phyloP scores from a whole-genome alignment of 2,888 invertebrate genomes.

The Tribolium freemani region DNA sequence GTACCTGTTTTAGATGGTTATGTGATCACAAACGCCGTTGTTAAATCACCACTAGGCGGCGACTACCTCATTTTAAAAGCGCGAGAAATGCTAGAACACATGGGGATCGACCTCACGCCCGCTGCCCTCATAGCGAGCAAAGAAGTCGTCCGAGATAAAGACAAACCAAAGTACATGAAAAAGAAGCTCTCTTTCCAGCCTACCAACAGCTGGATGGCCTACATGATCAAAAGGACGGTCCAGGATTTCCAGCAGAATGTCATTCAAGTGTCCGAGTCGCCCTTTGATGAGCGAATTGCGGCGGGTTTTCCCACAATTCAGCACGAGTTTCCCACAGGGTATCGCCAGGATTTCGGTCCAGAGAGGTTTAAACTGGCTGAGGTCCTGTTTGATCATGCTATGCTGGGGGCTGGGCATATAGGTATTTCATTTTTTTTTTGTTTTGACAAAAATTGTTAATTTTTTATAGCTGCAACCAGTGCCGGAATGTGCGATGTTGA shows the following conservation, averaged over 20 bases:
- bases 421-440: slow-evolving; percentile 66
- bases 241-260: slow-evolving; percentile 81
- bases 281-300: slow-evolving; percentile 90
- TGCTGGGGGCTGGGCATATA: slow-evolving; percentile 91
- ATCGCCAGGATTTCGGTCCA: slow-evolving; percentile 95
- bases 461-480: slow-evolving; percentile 76
- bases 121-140: slow-evolving; percentile 79
- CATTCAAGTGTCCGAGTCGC: slow-evolving; percentile 85
- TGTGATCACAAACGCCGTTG: slow-evolving; percentile 94
- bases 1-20: slow-evolving; percentile 96
- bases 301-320: slow-evolving; percentile 91
- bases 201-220: slow-evolving; percentile 93
- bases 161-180: slow-evolving; percentile 86
- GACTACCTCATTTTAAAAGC: slow-evolving; percentile 91
- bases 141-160: slow-evolving; percentile 92
- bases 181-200: slow-evolving; percentile 85
- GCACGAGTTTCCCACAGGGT: slow-evolving; percentile 98
- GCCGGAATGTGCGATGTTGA: slow-evolving; percentile 98
- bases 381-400: slow-evolving; percentile 94
- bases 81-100: slow-evolving; percentile 69
- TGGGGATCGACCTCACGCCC: slow-evolving; percentile 74
- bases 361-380: slow-evolving; percentile 96
- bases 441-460: neutral
- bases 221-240: slow-evolving; percentile 90
- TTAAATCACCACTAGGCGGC: slow-evolving; percentile 95